These are phyloP conservation scores for Limosa lapponica DNA, from an alignment of 2,797 vertebrate species.

Conservation along the genomic window DNA sequence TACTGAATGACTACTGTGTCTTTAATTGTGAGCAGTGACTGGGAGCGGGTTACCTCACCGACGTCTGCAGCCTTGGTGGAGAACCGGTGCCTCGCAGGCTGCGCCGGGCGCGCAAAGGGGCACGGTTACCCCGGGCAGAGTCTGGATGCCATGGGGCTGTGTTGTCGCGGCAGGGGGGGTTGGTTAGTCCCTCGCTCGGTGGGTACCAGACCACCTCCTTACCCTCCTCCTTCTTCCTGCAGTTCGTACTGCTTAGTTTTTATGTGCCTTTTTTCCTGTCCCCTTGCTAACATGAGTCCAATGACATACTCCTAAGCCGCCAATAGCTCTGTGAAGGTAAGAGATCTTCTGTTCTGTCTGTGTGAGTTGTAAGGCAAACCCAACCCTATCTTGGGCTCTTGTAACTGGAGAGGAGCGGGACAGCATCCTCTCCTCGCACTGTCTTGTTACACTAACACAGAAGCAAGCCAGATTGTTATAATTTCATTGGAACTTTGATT, in stretches of 20 bases:
- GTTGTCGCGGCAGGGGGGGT: not conserved
- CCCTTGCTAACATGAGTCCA: slow-evolving; percentile 79
- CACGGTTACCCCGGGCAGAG: not conserved
- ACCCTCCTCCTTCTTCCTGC: slow-evolving; percentile 7
- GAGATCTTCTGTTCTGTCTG: slow-evolving; percentile 78
- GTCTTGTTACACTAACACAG: not conserved
- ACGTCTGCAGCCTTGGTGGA: rapidly evolving
- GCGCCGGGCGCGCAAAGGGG: rapidly evolving
- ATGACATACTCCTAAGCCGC: slow-evolving; percentile 78
- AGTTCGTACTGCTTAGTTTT: slow-evolving; percentile 70
- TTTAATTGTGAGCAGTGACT: slow-evolving; percentile 9
- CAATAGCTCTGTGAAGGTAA: slow-evolving; percentile 82
- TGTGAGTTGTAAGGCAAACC: slow-evolving; percentile 66
- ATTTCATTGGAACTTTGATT: not conserved
- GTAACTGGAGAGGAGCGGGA: not conserved
- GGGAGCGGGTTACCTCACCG: rapidly evolving
- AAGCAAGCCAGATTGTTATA: not conserved
- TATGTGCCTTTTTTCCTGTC: slow-evolving; percentile 78
- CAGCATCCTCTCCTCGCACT: not conserved
- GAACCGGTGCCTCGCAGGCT: not conserved
- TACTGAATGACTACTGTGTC: slow-evolving; percentile 46
- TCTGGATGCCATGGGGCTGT: rapidly evolving
- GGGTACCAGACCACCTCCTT: not conserved
- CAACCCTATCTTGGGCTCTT: slow-evolving; percentile 25
- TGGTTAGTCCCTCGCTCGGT: not conserved